Evolutionary conservation across 2,888 invertebrate species (phyloP), one percentile per base, ranked within the genome.

Genomic region (Osmoderma eremita): DNA sequence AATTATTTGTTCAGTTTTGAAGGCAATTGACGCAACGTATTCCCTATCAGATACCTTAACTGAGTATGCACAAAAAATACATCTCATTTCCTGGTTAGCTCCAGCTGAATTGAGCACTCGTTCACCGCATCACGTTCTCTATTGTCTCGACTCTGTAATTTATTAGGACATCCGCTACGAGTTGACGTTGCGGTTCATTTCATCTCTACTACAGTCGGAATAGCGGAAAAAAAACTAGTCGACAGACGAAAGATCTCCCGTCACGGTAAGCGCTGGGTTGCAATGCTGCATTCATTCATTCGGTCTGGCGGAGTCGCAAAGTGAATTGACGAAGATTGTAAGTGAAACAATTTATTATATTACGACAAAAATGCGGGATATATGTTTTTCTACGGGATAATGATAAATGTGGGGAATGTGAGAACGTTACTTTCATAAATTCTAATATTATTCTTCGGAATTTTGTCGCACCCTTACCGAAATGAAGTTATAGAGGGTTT

Each of bases 261-360:
- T 42, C 18, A 36, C 3, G 15, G 51, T 51, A 51, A 56, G 18
- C 24, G 42, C 45, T 30, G 10, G 30, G 1, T 36, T 22, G 36
- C 13, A 30, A n/a, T 30, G 24, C 24, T n/a, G n/a, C n/a, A n/a
- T n/a, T n/a, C n/a, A 12, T 48, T 12, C 12, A 17, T 18, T 61
- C 58, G 58, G 17, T 61, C 45, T 61, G 15, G 8, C n/a, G 17
- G 58, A 48, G 58, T 45, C 58, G 58, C 30, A 61, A 61, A 61
- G 58, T 61, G 58, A 61, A 42, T 30, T 15, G 58, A 48, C 58
- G 58, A 45, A 61, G 30, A 61, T 61, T 41, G 58, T 61, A 61
- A 61, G 58, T 61, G 45, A 61, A 61, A 61, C 58, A 61, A 61
- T 61, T 61, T 61, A 45, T 61, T 61, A 61, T 30, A 24, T n/a